phyloP scores from a whole-genome alignment of 2,113 vertebrate genomes.

The Limanda limanda region DNA sequence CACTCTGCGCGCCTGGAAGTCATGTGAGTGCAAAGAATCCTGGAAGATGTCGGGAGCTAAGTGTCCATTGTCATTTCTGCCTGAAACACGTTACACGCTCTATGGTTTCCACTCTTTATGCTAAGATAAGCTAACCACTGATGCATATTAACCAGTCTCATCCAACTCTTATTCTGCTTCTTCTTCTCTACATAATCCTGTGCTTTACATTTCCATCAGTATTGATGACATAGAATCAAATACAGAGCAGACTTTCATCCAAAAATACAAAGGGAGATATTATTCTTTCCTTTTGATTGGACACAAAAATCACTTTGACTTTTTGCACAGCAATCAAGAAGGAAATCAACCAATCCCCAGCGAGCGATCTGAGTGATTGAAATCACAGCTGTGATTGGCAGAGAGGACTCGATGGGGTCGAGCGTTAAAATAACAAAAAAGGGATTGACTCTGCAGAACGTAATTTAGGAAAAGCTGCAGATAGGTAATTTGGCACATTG shows the following conservation, averaged over 20 bases:
- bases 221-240: background rate
- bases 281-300: slow-evolving; percentile 7
- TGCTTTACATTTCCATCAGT: too few species aligned
- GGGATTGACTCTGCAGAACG: background rate
- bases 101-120: too few species aligned
- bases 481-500: slow-evolving; percentile 8
- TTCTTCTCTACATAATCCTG: too few species aligned
- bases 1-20: slow-evolving; percentile 91
- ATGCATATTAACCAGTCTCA: too few species aligned
- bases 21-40: slow-evolving; percentile 87
- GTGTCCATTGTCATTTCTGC: background rate
- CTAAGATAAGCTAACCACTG: too few species aligned
- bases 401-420: background rate
- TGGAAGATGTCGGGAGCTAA: too few species aligned
- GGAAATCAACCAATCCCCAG: slow-evolving; percentile 1
- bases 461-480: slow-evolving; percentile 6
- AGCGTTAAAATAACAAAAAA: background rate
- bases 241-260: background rate
- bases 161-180: too few species aligned
- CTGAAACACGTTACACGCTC: too few species aligned
- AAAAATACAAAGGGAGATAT: background rate
- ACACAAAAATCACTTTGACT: slow-evolving; percentile 4
- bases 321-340: background rate
- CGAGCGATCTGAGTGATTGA: slow-evolving; percentile 11
- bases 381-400: slow-evolving; percentile 37